Evolutionary conservation across 2,888 invertebrate genomes (phyloP), one percentile per base, ranked within the genome.

Genomic region (Sepioteuthis lessoniana): DNA sequence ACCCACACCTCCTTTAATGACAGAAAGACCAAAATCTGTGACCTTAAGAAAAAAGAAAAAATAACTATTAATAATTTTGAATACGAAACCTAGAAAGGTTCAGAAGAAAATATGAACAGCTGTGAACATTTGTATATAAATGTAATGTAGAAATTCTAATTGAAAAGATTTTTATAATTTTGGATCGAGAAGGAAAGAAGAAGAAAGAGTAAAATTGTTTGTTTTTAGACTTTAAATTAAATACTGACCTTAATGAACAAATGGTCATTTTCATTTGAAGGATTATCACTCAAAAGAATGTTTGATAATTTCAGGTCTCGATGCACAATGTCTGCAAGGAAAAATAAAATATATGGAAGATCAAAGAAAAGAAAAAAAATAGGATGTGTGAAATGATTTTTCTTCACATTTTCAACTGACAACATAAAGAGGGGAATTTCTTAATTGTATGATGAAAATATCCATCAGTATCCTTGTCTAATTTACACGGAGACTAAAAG

Each of bases 11-110:
- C 97, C 97, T 96, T 97, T 97, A 90, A 98, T 97, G 90, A 97
- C 97, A 94, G 98, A 98, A 95, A 98, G 96, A 35, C 98, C 98
- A 96, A 98, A 98, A 96, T 98, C 98, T 90, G 97, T 97, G 93
- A 98, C 97, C 97, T 98, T 95, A 0, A 31, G 31, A 13, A 46
- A 31, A 21, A n/a, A 42, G 42, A 42, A 3, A 42, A 42, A 42
- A 42, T n/a, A 42, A 42, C 42, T 42, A 42, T 42, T 42, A 42
- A 42, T 42, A 7, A n/a, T n/a, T 42, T 7, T 42, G 42, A 42
- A 42, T 42, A 42, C 42, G 7, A 42, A 42, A 42, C 42, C 7
- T 7, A 42, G 7, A n/a, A n/a, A n/a, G n/a, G n/a, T n/a, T n/a
- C n/a, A 91, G 31, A 42, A 38, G 3, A 92, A 5, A 42, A 91